Percentiles rank a stretch among this genome's conserved stretches.
phyloP scores from a whole-genome alignment of 2,113 vertebrate genomes.

The Todiramphus chloris region DNA sequence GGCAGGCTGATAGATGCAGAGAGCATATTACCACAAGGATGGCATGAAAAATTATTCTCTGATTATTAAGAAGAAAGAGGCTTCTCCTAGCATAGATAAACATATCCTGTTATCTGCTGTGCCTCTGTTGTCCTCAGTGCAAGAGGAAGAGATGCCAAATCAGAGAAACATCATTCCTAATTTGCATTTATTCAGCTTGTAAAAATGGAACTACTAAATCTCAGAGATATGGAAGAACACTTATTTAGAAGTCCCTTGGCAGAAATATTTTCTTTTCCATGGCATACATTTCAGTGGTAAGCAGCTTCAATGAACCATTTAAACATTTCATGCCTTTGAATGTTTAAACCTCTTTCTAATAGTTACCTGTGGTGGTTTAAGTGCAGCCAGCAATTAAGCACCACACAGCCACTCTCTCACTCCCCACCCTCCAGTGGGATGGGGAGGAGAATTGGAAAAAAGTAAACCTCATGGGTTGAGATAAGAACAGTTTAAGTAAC shows the following conservation, averaged over 20 bases:
- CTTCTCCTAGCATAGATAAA: not conserved
- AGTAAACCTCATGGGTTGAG: not conserved
- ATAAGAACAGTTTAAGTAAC: not conserved
- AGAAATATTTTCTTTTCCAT: not conserved
- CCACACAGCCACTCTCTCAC: not conserved
- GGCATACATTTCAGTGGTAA: not conserved
- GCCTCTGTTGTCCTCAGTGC: not conserved
- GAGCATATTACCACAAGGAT: not conserved
- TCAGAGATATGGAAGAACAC: not conserved
- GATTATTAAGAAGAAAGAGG: not conserved
- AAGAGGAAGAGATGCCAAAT: not conserved
- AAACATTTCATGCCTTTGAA: not conserved
- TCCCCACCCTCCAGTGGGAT: not conserved
- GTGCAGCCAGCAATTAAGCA: not conserved
- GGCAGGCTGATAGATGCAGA: not conserved
- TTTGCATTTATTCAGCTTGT: not conserved
- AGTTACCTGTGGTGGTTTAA: not conserved
- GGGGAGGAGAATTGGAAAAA: not conserved
- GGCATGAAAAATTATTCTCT: not conserved
- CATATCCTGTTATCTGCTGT: not conserved
- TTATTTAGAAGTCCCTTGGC: not conserved
- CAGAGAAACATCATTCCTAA: not conserved
- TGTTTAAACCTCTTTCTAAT: not conserved
- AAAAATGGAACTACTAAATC: not conserved
- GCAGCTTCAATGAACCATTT: not conserved